These are phyloP conservation scores for Bombus ignitus DNA, from an alignment of 1,140 invertebrate species.

Conservation along the genomic window DNA sequence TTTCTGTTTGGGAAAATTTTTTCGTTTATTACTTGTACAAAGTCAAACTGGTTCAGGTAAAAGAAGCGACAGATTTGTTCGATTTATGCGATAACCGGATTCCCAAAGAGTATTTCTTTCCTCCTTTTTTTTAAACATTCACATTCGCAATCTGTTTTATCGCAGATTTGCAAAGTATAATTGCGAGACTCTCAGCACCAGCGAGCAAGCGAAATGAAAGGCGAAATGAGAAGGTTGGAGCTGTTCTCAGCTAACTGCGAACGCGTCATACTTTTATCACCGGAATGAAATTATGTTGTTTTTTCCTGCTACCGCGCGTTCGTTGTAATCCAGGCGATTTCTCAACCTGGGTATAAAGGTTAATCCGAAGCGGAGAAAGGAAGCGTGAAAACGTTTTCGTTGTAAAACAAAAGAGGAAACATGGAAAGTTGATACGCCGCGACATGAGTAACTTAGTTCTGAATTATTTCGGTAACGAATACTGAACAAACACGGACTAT, in stretches of 20 bases:
- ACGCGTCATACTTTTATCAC: slow-evolving; percentile 20
- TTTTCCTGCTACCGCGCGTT: background rate
- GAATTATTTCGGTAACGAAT: slow-evolving; percentile 2
- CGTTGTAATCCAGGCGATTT: slow-evolving; percentile 27
- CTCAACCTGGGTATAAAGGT: background rate
- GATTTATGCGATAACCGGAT: background rate
- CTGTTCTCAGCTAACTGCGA: background rate
- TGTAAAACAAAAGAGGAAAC: background rate
- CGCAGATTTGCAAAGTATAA: background rate
- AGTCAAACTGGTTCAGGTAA: no score
- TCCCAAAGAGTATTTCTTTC: background rate
- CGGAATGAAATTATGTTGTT: slow-evolving; percentile 23
- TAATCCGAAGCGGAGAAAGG: background rate
- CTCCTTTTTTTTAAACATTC: background rate
- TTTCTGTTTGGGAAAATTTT: no score
- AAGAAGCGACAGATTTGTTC: background rate
- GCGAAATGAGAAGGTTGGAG: background rate
- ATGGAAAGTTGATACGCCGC: background rate
- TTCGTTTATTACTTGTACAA: no score
- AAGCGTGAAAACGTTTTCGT: slow-evolving; percentile 5
- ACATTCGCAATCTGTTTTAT: background rate
- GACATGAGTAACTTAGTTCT: background rate
- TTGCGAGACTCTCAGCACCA: background rate
- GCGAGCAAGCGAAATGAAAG: slow-evolving; percentile 5
- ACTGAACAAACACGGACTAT: background rate